Conservation (phyloP, 2,888 invertebrate species). For the Ectobius pallidus region DNA sequence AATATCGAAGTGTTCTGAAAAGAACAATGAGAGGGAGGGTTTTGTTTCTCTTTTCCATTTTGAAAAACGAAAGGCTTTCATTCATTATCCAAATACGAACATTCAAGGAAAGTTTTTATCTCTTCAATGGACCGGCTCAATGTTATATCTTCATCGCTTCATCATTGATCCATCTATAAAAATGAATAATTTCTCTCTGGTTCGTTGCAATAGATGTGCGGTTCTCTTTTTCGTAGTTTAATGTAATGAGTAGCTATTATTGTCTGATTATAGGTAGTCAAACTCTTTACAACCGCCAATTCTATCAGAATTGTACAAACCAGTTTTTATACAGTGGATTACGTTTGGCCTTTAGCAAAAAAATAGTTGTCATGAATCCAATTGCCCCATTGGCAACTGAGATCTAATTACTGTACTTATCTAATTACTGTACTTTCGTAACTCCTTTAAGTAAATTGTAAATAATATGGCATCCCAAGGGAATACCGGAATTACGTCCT, state of each 20-base stretch:
- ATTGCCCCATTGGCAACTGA: too few relatives aligned
- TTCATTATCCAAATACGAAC: background rate
- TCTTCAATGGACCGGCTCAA: conserved; percentile 20
- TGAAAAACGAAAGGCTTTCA: conserved; percentile 11
- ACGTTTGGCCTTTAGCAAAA: too few relatives aligned
- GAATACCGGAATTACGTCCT: too few relatives aligned
- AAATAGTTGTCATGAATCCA: too few relatives aligned
- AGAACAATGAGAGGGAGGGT: background rate
- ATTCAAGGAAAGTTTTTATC: background rate
- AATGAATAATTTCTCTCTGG: conserved; percentile 12
- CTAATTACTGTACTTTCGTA: too few relatives aligned
- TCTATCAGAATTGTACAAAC: background rate
- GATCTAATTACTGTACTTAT: too few relatives aligned
- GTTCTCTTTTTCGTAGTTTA: too few relatives aligned
- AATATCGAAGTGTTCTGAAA: too few relatives aligned
- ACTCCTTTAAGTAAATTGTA: too few relatives aligned
- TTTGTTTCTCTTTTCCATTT: conserved; percentile 1
- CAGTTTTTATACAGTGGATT: background rate
- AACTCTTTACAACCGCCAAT: conserved; percentile 6
- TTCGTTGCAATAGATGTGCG: background rate
- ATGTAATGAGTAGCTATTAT: background rate
- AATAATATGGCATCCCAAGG: too few relatives aligned
- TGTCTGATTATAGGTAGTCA: conserved; percentile 2
- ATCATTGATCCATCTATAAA: conserved; percentile 11
- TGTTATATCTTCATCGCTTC: conserved; percentile 27